These are phyloP conservation scores for Diadegma fenestrale DNA, from an alignment of 2,888 invertebrate species.

Conservation along the genomic window DNA sequence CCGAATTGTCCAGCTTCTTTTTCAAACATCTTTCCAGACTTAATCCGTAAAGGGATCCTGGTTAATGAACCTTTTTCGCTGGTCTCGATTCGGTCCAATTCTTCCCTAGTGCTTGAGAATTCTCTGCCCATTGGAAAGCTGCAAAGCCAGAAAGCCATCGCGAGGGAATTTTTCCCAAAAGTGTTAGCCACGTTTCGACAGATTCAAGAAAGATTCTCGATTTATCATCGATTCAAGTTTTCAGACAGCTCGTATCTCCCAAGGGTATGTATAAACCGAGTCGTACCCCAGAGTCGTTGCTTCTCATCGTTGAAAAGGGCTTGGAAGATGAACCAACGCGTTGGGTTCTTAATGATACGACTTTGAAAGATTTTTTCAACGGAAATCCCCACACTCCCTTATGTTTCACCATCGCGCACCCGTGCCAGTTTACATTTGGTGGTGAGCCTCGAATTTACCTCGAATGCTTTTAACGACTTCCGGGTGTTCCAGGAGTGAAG, in stretches of 20 bases:
- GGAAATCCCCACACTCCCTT: not conserved
- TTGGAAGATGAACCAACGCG: not conserved
- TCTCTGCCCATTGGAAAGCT: not conserved
- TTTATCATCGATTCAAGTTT: not conserved
- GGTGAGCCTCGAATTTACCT: conserved; percentile 66
- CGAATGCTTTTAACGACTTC: conserved; percentile 56
- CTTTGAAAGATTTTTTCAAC: not conserved
- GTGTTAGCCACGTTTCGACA: not conserved
- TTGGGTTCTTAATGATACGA: not conserved
- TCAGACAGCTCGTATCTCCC: not conserved
- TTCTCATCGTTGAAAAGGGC: not conserved
- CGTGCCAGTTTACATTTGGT: conserved; percentile 27
- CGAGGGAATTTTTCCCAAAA: not conserved
- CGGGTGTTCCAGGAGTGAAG: conserved; percentile 31
- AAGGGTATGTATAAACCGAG: not conserved
- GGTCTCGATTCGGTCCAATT: not conserved
- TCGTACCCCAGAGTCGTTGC: not conserved
- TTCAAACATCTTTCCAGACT: not conserved
- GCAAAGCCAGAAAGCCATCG: not conserved
- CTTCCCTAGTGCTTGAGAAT: not conserved
- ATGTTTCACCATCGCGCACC: conserved; percentile 2
- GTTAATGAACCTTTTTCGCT: not conserved
- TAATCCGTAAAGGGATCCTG: not conserved
- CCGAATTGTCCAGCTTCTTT: not conserved
- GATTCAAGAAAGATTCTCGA: not conserved